Conservation (phyloP, 2,797 vertebrate species). For the Tadarida brasiliensis region DNA sequence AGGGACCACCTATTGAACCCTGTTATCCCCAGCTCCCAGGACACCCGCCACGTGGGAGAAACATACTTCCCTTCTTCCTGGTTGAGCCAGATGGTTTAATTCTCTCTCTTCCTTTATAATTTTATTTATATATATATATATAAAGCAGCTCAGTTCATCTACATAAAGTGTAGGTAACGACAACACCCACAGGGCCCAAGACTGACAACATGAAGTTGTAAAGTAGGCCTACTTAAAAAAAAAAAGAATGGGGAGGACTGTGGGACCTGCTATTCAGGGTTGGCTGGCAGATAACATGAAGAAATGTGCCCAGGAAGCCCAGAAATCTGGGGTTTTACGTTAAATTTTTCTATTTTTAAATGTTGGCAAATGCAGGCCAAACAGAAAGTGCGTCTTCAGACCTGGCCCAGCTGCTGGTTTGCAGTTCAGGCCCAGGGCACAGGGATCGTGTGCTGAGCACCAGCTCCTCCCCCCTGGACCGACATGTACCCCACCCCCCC, state of each 20-base stretch:
- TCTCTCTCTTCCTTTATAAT: background rate
- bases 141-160: background rate
- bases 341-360: constrained; percentile 44
- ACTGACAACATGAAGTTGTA: background rate
- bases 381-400: background rate
- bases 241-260: background rate
- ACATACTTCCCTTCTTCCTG: background rate
- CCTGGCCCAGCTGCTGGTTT: background rate
- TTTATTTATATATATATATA: too few species aligned
- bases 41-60: background rate
- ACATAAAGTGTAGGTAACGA: background rate
- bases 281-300: background rate
- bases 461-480: background rate
- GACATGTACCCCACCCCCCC: accelerated
- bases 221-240: background rate
- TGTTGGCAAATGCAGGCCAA: background rate
- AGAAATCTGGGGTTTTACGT: background rate
- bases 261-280: background rate
- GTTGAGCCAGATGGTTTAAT: background rate
- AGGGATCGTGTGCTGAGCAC: background rate
- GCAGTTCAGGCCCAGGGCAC: background rate
- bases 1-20: background rate
- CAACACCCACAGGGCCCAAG: background rate
- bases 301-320: background rate
- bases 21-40: background rate